Percentiles rank a stretch among this genome's conserved stretches.
Evolutionary conservation across 2,797 vertebrate genomes (phyloP).

Genomic region (Enteromius mattozi): DNA sequence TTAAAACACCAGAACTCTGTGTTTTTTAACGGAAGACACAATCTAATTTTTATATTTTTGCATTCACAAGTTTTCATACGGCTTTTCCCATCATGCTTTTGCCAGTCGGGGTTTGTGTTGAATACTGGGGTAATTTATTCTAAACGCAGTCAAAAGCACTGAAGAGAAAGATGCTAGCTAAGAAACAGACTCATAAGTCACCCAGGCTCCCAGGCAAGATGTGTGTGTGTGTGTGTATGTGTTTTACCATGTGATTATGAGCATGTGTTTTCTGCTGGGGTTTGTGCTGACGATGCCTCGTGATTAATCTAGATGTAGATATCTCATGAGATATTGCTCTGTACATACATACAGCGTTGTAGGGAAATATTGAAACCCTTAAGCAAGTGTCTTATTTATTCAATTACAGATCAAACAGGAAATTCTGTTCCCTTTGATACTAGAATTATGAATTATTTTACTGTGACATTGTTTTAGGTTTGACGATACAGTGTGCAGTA

Average conservation of each 20-base stretch:
- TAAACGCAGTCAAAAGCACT: constrained; percentile 36
- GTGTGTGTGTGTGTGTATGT: constrained; percentile 15
- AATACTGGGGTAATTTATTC: constrained; percentile 50
- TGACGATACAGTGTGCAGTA: not conserved
- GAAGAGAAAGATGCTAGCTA: constrained; percentile 42
- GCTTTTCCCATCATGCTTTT: constrained; percentile 20
- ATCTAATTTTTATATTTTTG: not conserved
- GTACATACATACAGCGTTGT: constrained; percentile 12
- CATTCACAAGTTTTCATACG: not conserved
- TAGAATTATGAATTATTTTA: not conserved
- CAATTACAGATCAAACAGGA: not conserved
- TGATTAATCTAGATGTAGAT: constrained; percentile 17
- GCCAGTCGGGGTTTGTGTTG: not conserved
- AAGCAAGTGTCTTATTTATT: constrained; percentile 22
- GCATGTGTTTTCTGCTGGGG: constrained; percentile 20
- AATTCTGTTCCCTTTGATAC: not conserved
- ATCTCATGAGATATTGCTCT: constrained; percentile 17
- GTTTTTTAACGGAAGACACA: not conserved
- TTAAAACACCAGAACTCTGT: not conserved
- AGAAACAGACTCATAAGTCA: constrained; percentile 54
- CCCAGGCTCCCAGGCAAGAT: constrained; percentile 4
- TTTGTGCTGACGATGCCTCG: constrained; percentile 42
- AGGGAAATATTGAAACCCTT: not conserved
- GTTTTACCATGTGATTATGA: constrained; percentile 27
- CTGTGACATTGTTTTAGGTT: not conserved